These are phyloP conservation scores for Bufotes viridis DNA, from an alignment of 2,797 vertebrate genomes.

Conservation along the genomic window DNA sequence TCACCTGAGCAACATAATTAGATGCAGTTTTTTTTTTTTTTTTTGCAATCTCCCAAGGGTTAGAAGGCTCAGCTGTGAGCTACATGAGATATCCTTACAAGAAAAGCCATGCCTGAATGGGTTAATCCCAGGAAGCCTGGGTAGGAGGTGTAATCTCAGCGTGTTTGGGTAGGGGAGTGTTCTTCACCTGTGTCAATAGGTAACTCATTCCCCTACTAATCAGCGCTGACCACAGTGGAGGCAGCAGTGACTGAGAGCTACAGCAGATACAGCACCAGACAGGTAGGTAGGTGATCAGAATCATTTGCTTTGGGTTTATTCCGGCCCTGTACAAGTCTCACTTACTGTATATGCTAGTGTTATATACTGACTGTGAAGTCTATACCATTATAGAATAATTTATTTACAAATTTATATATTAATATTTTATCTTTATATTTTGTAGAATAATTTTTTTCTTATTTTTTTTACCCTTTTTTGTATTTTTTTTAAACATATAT, in stretches of 20 bases:
- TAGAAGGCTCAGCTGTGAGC: slow-evolving; percentile 18
- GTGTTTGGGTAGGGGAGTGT: slow-evolving; percentile 3
- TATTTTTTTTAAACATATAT: too few relatives aligned
- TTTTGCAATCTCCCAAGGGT: slow-evolving; percentile 24
- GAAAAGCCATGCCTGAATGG: not conserved
- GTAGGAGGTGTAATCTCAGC: slow-evolving; percentile 46
- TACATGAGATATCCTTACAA: not conserved
- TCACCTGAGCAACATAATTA: slow-evolving; percentile 33
- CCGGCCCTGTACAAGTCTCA: too few relatives aligned
- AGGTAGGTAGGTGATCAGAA: slow-evolving; percentile 24
- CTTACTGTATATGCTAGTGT: too few relatives aligned
- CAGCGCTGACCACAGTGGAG: not conserved
- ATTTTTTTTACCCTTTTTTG: too few relatives aligned
- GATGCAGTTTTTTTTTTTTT: not conserved
- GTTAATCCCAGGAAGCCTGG: slow-evolving; percentile 25
- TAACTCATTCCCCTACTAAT: slow-evolving; percentile 36
- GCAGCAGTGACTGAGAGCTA: not conserved
- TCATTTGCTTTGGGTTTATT: too few relatives aligned
- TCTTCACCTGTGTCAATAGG: slow-evolving; percentile 56
- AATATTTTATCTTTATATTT: too few relatives aligned
- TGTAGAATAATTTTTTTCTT: too few relatives aligned
- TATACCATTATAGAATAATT: too few relatives aligned
- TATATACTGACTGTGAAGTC: too few relatives aligned
- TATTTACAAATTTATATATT: too few relatives aligned
- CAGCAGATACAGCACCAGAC: not conserved